phyloP scores from a whole-genome alignment of 2,888 invertebrate genomes.

The Falcaria lacertinaria region DNA sequence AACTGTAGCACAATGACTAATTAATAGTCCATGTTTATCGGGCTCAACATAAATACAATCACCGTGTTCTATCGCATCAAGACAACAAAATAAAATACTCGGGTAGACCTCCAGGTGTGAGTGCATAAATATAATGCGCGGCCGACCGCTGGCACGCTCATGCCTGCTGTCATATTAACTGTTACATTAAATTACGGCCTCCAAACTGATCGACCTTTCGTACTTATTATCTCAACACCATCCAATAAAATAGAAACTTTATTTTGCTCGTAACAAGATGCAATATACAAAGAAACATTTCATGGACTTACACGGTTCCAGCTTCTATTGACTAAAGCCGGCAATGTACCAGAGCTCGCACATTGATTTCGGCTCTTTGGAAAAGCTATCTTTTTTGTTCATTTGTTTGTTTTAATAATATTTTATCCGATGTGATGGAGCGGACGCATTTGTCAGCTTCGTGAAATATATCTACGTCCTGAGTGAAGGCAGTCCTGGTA shows the following conservation, averaged over 20 bases:
- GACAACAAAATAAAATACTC: slow-evolving; percentile 69
- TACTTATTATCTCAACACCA: slow-evolving; percentile 49
- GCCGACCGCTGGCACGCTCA: slow-evolving; percentile 76
- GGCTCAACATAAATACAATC: slow-evolving; percentile 64
- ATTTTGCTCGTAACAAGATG: slow-evolving; percentile 6
- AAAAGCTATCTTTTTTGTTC: slow-evolving; percentile 74
- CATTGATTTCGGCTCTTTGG: slow-evolving; percentile 79
- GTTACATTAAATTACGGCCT: slow-evolving; percentile 78
- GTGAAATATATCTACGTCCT: slow-evolving; percentile 67
- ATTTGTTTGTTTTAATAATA: slow-evolving; percentile 80
- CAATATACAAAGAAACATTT: slow-evolving; percentile 11
- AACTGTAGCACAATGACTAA: slow-evolving; percentile 72
- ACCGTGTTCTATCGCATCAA: slow-evolving; percentile 62
- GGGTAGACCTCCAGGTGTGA: slow-evolving; percentile 76
- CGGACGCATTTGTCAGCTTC: slow-evolving; percentile 74
- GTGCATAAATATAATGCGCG: slow-evolving; percentile 74
- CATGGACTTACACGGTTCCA: slow-evolving; percentile 26
- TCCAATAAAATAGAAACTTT: slow-evolving; percentile 29
- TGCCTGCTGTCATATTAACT: slow-evolving; percentile 79
- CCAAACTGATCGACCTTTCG: slow-evolving; percentile 61
- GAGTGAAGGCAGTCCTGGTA: slow-evolving; percentile 49
- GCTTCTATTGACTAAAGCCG: slow-evolving; percentile 24
- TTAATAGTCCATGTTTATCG: slow-evolving; percentile 74
- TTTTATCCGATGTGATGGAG: slow-evolving; percentile 77
- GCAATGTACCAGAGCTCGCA: slow-evolving; percentile 68